Percentiles rank a stretch among this genome's conserved stretches.
Evolutionary conservation across 2,797 vertebrate genomes (phyloP).

Genomic region (Melopsittacus undulatus): DNA sequence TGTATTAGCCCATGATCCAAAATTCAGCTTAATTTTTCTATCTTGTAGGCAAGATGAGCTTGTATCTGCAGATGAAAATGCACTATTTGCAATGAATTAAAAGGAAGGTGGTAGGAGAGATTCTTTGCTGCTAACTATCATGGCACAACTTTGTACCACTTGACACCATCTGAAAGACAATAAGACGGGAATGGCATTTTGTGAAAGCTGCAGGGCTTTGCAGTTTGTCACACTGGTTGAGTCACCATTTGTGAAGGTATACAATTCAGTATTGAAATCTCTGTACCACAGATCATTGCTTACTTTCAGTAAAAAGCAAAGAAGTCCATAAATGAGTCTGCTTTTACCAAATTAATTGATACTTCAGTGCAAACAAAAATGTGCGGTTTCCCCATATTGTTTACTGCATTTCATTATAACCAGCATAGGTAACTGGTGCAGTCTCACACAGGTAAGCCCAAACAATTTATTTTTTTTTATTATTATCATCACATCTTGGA

Average conservation of each 20-base stretch:
- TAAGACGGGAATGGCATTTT: background rate
- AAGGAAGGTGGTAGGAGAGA: background rate
- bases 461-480: background rate
- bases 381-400: fast-evolving
- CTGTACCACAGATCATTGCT: background rate
- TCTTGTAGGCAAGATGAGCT: background rate
- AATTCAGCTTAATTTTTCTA: background rate
- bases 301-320: background rate
- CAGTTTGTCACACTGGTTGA: background rate
- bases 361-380: background rate
- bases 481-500: background rate
- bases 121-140: background rate
- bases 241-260: background rate
- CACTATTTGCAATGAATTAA: background rate
- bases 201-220: background rate
- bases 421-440: background rate
- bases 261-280: background rate
- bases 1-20: background rate
- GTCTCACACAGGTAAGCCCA: background rate
- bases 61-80: background rate
- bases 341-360: background rate
- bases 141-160: background rate
- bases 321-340: background rate
- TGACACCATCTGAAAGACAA: background rate
- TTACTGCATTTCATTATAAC: background rate